Evolutionary conservation across 2,888 invertebrate species (phyloP).

Genomic region (Creontiades dilutus): DNA sequence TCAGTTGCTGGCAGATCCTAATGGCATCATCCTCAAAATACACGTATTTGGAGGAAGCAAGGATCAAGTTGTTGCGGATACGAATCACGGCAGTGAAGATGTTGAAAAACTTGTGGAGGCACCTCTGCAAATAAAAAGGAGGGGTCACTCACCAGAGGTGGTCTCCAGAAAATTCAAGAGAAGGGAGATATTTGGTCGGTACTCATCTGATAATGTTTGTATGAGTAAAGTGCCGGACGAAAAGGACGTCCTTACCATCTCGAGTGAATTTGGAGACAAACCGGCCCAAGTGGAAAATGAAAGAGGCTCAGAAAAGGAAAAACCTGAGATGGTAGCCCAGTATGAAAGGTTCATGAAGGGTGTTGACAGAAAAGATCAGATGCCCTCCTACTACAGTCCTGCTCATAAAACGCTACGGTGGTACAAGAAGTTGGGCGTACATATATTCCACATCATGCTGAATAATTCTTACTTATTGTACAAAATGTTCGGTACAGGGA

Average conservation of each 20-base stretch:
- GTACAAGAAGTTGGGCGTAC: slow-evolving; percentile 27
- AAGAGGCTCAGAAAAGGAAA: slow-evolving; percentile 55
- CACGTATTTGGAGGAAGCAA: slow-evolving; percentile 70
- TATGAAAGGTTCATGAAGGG: slow-evolving; percentile 63
- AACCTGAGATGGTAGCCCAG: slow-evolving; percentile 57
- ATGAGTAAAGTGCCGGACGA: slow-evolving; percentile 72
- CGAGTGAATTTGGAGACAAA: slow-evolving; percentile 66
- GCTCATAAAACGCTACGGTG: slow-evolving; percentile 19
- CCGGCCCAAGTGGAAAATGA: slow-evolving; percentile 56
- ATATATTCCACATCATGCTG: neutral
- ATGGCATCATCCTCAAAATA: slow-evolving; percentile 77
- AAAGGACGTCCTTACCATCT: slow-evolving; percentile 68
- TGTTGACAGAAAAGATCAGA: slow-evolving; percentile 70
- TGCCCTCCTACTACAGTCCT: slow-evolving; percentile 70
- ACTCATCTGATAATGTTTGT: neutral
- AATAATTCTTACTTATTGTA: too few species aligned
- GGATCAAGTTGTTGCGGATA: neutral
- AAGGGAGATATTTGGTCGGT: slow-evolving; percentile 24
- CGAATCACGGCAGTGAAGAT: neutral
- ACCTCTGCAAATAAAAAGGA: neutral
- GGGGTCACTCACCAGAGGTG: slow-evolving; percentile 40
- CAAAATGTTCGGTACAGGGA: neutral
- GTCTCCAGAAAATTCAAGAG: slow-evolving; percentile 38
- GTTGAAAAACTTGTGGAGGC: slow-evolving; percentile 49
- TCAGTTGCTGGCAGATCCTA: slow-evolving; percentile 77